Evolutionary conservation across 2,888 invertebrate species (phyloP).

Genomic region (Eupithecia subfuscata): DNA sequence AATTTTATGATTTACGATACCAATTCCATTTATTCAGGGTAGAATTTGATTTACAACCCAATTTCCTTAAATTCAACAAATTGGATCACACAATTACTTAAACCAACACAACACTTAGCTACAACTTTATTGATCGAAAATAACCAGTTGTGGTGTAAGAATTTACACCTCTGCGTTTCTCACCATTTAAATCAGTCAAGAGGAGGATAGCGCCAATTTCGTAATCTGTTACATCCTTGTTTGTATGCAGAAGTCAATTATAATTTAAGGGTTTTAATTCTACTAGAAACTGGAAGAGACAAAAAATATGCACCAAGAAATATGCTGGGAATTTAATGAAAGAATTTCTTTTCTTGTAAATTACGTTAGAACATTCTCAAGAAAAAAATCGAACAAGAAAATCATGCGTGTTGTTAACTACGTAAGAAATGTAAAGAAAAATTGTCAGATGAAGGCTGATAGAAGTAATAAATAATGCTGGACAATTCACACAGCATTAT

Average conservation of each 20-base stretch:
- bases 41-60: conserved; percentile 19
- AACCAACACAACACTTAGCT: conserved; percentile 33
- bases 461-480: too few species aligned
- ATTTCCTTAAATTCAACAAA: conserved; percentile 12
- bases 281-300: background rate
- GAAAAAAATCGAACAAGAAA: too few species aligned
- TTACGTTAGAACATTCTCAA: too few species aligned
- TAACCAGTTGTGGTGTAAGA: conserved; percentile 54
- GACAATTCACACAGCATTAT: too few species aligned
- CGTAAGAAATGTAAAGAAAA: too few species aligned
- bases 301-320: background rate
- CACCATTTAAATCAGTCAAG: conserved; percentile 51
- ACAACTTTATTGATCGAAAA: conserved; percentile 51
- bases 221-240: conserved; percentile 53
- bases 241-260: conserved; percentile 6
- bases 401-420: too few species aligned
- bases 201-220: conserved; percentile 56
- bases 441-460: too few species aligned
- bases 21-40: conserved; percentile 13
- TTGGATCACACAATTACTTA: conserved; percentile 22
- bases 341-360: too few species aligned
- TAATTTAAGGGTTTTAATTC: background rate
- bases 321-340: background rate
- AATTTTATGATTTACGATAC: conserved; percentile 4
- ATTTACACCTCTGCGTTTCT: conserved; percentile 56